Conservation (phyloP, 1,140 invertebrate species). For the Zaprionus davidi region DNA sequence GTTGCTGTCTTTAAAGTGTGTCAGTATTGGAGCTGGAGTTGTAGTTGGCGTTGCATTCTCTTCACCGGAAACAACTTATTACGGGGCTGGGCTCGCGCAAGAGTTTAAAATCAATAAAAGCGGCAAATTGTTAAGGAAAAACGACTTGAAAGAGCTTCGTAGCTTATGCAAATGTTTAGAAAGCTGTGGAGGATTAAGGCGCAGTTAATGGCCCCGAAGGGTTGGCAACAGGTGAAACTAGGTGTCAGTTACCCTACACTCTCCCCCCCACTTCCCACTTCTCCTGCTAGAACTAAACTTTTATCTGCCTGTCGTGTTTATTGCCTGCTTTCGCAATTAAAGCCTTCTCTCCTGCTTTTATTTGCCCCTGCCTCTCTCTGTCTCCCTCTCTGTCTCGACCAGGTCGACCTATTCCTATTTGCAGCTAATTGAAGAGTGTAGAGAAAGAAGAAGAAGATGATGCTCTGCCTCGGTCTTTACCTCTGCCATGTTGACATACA, state of each 20-base stretch:
- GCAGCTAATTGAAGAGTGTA: conserved; percentile 6
- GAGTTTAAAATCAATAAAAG: conserved; percentile 49
- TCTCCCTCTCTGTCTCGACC: neutral
- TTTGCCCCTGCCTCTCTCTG: neutral
- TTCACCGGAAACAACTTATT: conserved; percentile 64
- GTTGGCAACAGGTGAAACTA: conserved; percentile 4
- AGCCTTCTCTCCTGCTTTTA: neutral
- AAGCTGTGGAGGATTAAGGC: conserved; percentile 5
- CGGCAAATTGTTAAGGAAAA: conserved; percentile 24
- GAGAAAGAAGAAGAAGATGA: neutral
- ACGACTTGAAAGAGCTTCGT: neutral
- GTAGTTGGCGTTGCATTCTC: conserved; percentile 11
- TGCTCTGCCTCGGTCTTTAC: neutral
- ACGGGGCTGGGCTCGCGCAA: conserved; percentile 39
- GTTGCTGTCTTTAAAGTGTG: conserved; percentile 34
- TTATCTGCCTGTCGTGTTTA: conserved; percentile 5
- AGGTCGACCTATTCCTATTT: conserved; percentile 2
- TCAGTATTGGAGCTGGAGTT: conserved; percentile 13
- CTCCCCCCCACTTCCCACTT: neutral
- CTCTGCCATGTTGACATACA: conserved; percentile 1
- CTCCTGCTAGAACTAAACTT: neutral
- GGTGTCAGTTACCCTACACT: neutral
- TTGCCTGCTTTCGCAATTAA: neutral
- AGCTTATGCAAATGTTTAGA: conserved; percentile 53
- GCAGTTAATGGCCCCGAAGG: neutral